These are phyloP conservation scores for Mycalesis mineus DNA, from an alignment of 2,888 invertebrate species.

Conservation along the genomic window DNA sequence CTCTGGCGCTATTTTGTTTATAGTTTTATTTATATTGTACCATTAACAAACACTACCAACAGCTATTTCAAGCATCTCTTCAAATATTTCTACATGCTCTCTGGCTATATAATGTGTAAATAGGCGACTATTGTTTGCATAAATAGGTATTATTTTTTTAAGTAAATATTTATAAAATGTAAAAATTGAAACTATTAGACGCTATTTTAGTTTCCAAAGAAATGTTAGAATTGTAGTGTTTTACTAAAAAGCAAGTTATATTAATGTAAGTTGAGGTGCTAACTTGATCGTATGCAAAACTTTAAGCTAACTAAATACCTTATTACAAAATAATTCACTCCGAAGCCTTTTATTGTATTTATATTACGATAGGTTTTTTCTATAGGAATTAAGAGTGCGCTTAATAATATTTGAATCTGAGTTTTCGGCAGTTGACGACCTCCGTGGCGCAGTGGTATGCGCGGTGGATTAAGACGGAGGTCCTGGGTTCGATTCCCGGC, in stretches of 20 bases:
- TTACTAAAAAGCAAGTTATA: not conserved
- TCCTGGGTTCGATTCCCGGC: too few relatives aligned
- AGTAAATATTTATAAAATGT: slow-evolving; percentile 5
- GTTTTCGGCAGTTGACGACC: too few relatives aligned
- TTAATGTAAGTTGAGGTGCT: not conserved
- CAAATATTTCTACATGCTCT: not conserved
- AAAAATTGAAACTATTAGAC: not conserved
- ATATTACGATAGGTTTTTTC: too few relatives aligned
- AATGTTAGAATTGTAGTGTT: not conserved
- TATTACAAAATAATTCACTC: too few relatives aligned
- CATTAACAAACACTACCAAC: too few relatives aligned
- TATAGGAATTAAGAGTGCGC: too few relatives aligned
- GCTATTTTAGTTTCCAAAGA: slow-evolving; percentile 10
- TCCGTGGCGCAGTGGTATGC: too few relatives aligned
- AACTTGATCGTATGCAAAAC: not conserved
- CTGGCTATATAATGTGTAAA: not conserved
- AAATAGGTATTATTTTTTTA: slow-evolving; percentile 7
- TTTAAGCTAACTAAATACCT: not conserved
- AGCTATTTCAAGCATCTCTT: not conserved
- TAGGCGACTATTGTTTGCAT: not conserved
- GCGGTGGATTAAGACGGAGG: too few relatives aligned
- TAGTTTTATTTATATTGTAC: too few relatives aligned
- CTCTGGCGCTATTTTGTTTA: too few relatives aligned
- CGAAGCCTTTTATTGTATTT: too few relatives aligned
- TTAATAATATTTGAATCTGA: too few relatives aligned